Conservation (phyloP, 2,888 invertebrate species). For the Clepsis dumicolana region DNA sequence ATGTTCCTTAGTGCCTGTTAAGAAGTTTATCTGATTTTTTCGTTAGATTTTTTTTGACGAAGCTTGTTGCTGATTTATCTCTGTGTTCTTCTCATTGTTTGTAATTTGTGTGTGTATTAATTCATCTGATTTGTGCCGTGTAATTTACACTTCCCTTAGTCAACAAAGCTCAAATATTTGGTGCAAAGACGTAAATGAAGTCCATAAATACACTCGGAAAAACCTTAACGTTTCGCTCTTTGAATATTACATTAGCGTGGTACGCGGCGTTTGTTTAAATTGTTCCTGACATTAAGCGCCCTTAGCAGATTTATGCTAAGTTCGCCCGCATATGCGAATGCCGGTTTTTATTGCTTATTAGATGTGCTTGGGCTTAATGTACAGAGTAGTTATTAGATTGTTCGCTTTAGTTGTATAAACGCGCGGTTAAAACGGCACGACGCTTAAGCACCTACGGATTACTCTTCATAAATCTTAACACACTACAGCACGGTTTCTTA, state of each 20-base stretch:
- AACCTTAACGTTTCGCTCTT: neutral
- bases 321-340: constrained; percentile 17
- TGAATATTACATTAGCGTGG: constrained; percentile 15
- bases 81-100: too few relatives aligned
- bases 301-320: constrained; percentile 25
- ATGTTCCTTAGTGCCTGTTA: too few relatives aligned
- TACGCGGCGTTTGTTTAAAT: constrained; percentile 17
- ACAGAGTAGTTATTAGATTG: neutral
- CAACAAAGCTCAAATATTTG: neutral
- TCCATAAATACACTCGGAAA: neutral
- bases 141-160: too few relatives aligned
- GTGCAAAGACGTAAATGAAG: too few relatives aligned
- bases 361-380: constrained; percentile 14
- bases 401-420: neutral
- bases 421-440: neutral
- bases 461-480: too few relatives aligned
- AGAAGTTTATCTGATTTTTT: too few relatives aligned
- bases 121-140: too few relatives aligned
- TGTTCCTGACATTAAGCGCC: constrained; percentile 16
- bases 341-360: constrained; percentile 26
- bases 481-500: too few relatives aligned
- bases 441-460: too few relatives aligned
- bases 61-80: too few relatives aligned
- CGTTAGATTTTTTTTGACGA: too few relatives aligned
- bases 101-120: too few relatives aligned